Evolutionary conservation across 2,113 vertebrate genomes (phyloP), one percentile per base, ranked within the genome.

Genomic region (Circaetus cinerascens): DNA sequence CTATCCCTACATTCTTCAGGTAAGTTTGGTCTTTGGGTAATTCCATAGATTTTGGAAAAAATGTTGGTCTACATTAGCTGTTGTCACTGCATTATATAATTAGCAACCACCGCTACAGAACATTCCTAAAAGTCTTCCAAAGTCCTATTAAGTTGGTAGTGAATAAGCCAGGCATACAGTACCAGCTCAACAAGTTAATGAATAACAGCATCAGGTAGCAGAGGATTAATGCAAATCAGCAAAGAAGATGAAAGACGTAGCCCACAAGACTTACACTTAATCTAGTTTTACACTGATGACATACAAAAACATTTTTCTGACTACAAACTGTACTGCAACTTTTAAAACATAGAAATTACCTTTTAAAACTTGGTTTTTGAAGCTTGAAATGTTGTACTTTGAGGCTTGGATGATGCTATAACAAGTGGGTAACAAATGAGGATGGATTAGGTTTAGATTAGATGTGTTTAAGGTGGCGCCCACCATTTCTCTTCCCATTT

Each of bases 131-230:
- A 60, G 11, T 64, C 53, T 90, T 73, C 19, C 27, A 30, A 56
- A 76, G 53, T 64, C 43, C 74, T 67, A 11, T 32, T 17, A 79
- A 48, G 3, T 10, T n/a, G 21, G 21, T 15, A 53, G 40, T 13
- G 40, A 79, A 48, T 45, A 83, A 83, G 7, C 11, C 30, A 90
- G 50, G 11, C 25, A 53, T 16, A 50, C 6, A 76, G 27, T 29
- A 86, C 76, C 19, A 69, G 48, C 59, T 88, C 62, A 53, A 68
- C 15, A 55, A 77, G 88, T 90, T 95, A 90, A 90, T 72, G 22
- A 92, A 0, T 45, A 92, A 90, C 93, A 75, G n/a, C 48, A 93
- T 71, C 72, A 90, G 45, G 45, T 23, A 88, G 55, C 29, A 88
- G 25, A 90, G 3, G 8, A 93, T 45, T 25, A 93, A 90, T 4